These are phyloP conservation scores for Ctena decussata DNA, from an alignment of 2,888 invertebrate species.

Conservation along the genomic window DNA sequence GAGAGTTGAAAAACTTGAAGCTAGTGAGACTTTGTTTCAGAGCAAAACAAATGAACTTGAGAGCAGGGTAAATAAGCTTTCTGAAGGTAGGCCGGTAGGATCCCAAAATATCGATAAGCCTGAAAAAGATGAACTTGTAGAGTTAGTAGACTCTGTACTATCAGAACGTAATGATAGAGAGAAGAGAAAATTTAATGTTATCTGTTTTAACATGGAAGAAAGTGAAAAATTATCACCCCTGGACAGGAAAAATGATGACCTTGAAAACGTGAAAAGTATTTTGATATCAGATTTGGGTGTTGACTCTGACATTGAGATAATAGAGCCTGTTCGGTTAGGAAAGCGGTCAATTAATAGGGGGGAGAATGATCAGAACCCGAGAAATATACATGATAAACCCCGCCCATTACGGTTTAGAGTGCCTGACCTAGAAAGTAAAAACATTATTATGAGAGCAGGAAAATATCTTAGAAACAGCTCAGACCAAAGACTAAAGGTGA, in stretches of 20 bases:
- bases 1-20: neutral
- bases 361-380: neutral
- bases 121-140: neutral
- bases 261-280: neutral
- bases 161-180: neutral
- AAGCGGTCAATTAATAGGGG: neutral
- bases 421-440: neutral
- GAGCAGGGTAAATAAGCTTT: too few species aligned
- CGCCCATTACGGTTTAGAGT: neutral
- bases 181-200: neutral
- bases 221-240: neutral
- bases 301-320: neutral
- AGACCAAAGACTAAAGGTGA: neutral
- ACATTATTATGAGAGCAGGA: neutral
- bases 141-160: neutral
- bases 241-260: neutral
- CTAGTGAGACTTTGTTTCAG: neutral
- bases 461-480: neutral
- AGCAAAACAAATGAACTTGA: too few species aligned
- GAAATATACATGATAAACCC: neutral
- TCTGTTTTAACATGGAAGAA: neutral
- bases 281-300: neutral
- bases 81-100: neutral
- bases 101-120: neutral
- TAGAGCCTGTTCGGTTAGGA: neutral